Evolutionary conservation across 2,888 invertebrate genomes (phyloP), one percentile per base, ranked within the genome.

Genomic region (Sphaerophoria rueppellii): DNA sequence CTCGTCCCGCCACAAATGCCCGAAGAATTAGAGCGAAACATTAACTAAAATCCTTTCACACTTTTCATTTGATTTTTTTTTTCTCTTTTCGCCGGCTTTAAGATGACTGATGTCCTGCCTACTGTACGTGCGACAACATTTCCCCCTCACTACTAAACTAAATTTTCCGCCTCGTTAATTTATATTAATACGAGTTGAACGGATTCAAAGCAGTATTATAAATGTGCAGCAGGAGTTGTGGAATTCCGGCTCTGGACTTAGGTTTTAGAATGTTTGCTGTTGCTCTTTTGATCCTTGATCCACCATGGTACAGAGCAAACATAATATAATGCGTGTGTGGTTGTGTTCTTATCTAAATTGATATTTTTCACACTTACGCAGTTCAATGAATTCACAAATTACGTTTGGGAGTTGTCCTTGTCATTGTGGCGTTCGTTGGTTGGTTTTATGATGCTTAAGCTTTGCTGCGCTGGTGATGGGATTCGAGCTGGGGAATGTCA

Each of bases 151-250:
- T 90, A 91, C 90, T 91, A 91, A 91, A 91, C 91, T 91, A 90
- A 91, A 91, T 91, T 91, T 91, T 91, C 91, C 91, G 89, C 91
- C 90, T 91, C 91, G 91, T 91, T 91, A 91, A 91, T 91, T 91
- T 91, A 91, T 91, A 91, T 91, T 91, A 91, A 91, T 91, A 91
- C 90, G 90, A 90, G 90, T 89, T 90, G 88, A 73, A 60, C 88
- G 89, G 54, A 76, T 76, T 76, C 81, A 81, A 70, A 69, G 85
- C 70, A 75, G 67, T 12, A 43, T 9, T 43, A 43, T 69, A 75
- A 58, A 78, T 60, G 16, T 50, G 50, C 70, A 80, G 75, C 52
- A 73, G 69, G 72, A 46, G 12, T 43, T 60, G 81, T 24, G 24
- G 24, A 24, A 24, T 24, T 2, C 24, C 24, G 71, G 37, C 50